Percentiles rank a stretch among this genome's conserved stretches.
phyloP scores from a whole-genome alignment of 2,797 vertebrate species.

The Schizopygopsis pylzovi region DNA sequence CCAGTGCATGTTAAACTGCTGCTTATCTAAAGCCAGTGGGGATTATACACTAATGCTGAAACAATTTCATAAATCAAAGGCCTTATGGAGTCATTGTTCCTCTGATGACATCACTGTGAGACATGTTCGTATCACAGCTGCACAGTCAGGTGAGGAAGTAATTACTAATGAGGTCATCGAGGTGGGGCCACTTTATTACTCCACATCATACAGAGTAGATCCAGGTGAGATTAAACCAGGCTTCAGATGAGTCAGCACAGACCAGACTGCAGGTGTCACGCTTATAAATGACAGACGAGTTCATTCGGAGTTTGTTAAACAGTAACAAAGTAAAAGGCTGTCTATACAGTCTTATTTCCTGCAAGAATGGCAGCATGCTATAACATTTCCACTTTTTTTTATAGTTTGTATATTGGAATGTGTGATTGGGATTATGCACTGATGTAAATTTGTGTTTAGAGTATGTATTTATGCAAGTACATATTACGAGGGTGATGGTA shows the following conservation, averaged over 20 bases:
- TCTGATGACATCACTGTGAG: conserved; percentile 22
- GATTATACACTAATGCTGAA: neutral
- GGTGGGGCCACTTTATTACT: neutral
- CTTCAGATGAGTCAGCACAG: conserved; percentile 49
- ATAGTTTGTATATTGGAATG: neutral
- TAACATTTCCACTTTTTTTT: neutral
- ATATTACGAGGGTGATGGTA: no score
- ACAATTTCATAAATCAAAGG: neutral
- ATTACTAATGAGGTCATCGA: conserved; percentile 41
- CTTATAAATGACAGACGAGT: conserved; percentile 27
- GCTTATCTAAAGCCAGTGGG: neutral
- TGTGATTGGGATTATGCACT: neutral
- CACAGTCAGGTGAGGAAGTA: neutral
- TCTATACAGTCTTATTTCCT: neutral
- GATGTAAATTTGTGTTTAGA: neutral
- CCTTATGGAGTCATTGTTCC: neutral
- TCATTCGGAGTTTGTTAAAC: neutral
- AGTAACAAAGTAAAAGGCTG: conserved; percentile 16
- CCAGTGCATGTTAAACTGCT: neutral
- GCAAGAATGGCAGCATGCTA: neutral
- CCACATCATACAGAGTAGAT: conserved; percentile 20
- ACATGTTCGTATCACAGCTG: neutral
- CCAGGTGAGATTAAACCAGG: conserved; percentile 33
- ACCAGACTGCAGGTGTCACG: conserved; percentile 50
- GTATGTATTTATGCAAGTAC: neutral